A percentile compares a stretch with the other conserved stretches of the same genome.
Evolutionary conservation across 64 coral and sea anemone species (phyloP).

Genomic region (Montipora sp.): DNA sequence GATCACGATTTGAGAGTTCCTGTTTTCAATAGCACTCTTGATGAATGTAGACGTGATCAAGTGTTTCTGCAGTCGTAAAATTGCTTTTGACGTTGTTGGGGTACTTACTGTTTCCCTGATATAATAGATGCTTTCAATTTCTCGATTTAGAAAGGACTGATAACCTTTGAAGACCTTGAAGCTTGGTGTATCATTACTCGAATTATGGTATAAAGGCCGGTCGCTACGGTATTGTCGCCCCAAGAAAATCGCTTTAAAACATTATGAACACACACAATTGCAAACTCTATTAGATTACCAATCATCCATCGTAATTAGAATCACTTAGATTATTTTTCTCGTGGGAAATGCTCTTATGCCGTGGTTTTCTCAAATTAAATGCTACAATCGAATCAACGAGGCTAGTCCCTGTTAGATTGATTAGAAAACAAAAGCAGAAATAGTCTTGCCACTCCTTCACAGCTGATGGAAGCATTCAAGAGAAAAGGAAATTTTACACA

Average conservation of each 20-base stretch:
- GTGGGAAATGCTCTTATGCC: conserved; percentile 54
- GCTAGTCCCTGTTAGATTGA: not conserved
- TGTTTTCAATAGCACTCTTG: not conserved
- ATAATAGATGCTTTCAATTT: conserved; percentile 39
- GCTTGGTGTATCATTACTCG: conserved; percentile 8
- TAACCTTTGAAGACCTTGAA: not conserved
- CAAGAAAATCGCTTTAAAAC: conserved; percentile 26
- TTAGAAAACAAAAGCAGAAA: conserved; percentile 5
- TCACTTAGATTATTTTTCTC: conserved; percentile 43
- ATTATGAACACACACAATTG: conserved; percentile 51
- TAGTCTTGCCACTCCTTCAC: conserved; percentile 11
- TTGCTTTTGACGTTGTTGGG: not conserved
- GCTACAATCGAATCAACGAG: conserved; percentile 34
- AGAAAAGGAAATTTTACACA: conserved; percentile 43
- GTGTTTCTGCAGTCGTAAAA: not conserved
- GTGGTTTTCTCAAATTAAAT: not conserved
- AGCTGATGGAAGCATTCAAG: conserved; percentile 38
- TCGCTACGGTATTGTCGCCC: not conserved
- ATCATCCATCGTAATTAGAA: conserved; percentile 25
- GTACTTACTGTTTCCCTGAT: not conserved
- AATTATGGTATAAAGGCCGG: not conserved
- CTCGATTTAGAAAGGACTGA: not conserved
- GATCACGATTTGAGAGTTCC: not conserved
- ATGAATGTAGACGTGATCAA: not conserved
- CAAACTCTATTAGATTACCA: conserved; percentile 42